These are phyloP conservation scores for Agrotis segetum DNA, from an alignment of 2,888 invertebrate species.

Conservation along the genomic window DNA sequence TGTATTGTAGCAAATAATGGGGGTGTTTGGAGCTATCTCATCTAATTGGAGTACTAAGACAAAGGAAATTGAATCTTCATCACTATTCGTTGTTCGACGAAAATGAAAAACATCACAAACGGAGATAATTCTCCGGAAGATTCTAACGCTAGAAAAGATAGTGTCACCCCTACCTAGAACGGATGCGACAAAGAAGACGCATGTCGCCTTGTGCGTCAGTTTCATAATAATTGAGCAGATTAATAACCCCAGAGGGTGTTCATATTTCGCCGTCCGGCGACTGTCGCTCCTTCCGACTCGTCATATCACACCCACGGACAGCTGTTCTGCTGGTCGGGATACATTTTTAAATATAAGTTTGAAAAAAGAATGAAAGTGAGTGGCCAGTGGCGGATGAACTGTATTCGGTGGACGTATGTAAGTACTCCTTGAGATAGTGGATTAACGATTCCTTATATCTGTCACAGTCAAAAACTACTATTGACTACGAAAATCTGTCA, in stretches of 20 bases:
- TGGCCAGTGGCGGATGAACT: conserved; percentile 4
- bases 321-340: conserved; percentile 52
- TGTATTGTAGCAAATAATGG: too few species aligned
- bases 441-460: background rate
- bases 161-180: conserved; percentile 79
- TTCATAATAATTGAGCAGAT: conserved; percentile 89
- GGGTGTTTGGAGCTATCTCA: too few species aligned
- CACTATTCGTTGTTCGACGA: background rate
- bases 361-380: conserved; percentile 36
- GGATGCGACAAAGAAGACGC: conserved; percentile 86
- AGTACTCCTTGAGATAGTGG: background rate
- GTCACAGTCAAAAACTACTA: too few species aligned
- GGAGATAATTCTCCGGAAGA: background rate
- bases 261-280: conserved; percentile 85
- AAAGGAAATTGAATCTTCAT: background rate
- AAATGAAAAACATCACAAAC: background rate
- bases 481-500: too few species aligned
- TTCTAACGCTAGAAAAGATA: conserved; percentile 8
- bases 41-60: background rate
- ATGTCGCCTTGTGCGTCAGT: conserved; percentile 82
- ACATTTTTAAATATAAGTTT: conserved; percentile 49
- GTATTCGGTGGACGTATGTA: conserved; percentile 1
- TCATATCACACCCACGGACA: conserved; percentile 64
- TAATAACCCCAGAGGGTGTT: conserved; percentile 85
- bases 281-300: conserved; percentile 68